A percentile compares a stretch with the other conserved stretches of the same genome.
Conservation (phyloP, 2,113 vertebrate species). For the Antennarius striatus region DNA sequence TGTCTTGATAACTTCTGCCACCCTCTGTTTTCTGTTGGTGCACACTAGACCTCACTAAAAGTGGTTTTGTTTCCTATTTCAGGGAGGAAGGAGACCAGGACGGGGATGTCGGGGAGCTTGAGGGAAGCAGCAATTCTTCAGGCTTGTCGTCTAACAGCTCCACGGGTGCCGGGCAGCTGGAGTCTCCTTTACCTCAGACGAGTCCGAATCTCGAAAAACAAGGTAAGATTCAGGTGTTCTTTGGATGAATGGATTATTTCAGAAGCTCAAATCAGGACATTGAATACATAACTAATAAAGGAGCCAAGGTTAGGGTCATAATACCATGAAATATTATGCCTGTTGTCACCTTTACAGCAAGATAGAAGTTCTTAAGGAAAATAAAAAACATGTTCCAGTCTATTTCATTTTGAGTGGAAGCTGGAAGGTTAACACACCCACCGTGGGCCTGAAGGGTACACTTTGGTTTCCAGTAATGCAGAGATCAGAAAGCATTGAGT, state of each 20-base stretch:
- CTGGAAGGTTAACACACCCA: neutral
- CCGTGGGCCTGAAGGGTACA: neutral
- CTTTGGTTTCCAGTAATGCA: neutral
- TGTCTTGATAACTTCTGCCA: neutral
- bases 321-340: neutral
- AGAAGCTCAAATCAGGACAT: neutral
- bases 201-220: conserved; percentile 80
- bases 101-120: conserved; percentile 82
- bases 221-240: conserved; percentile 30
- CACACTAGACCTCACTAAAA: neutral
- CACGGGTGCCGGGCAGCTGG: conserved; percentile 67
- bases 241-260: neutral
- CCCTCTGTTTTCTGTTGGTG: neutral
- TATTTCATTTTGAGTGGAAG: neutral
- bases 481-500: neutral
- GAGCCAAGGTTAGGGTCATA: neutral
- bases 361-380: neutral
- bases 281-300: neutral
- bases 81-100: conserved; percentile 89
- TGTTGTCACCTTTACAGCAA: neutral
- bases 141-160: conserved; percentile 74
- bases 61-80: conserved; percentile 38
- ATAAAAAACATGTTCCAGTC: neutral
- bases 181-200: conserved; percentile 74
- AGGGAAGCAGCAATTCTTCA: conserved; percentile 74